Evolutionary conservation across 2,113 vertebrate genomes (phyloP).

Genomic region (Bolborhynchus lineola): DNA sequence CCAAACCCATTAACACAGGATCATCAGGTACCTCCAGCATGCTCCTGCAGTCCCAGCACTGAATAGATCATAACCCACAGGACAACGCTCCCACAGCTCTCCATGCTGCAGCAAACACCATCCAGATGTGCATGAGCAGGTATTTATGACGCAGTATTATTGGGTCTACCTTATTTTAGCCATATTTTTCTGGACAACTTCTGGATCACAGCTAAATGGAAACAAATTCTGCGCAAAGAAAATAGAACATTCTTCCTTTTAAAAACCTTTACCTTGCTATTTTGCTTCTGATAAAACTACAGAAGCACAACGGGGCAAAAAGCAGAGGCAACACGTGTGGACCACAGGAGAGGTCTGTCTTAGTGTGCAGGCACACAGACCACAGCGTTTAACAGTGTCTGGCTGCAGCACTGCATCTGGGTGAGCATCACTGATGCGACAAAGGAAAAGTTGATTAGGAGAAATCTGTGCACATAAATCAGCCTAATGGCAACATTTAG

Average conservation of each 20-base stretch:
- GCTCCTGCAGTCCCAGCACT: neutral
- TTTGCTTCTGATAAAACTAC: neutral
- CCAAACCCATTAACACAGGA: neutral
- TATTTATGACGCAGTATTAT: neutral
- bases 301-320: neutral
- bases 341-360: neutral
- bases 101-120: neutral
- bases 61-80: neutral
- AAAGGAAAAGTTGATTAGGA: neutral
- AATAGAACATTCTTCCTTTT: neutral
- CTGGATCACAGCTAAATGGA: neutral
- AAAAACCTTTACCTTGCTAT: neutral
- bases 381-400: neutral
- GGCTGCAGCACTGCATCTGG: neutral
- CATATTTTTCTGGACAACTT: neutral
- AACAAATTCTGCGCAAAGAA: neutral
- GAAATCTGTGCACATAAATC: neutral
- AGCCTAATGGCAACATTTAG: neutral
- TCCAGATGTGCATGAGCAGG: neutral
- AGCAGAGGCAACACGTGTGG: fast-evolving
- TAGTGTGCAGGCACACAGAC: neutral
- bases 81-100: neutral
- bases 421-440: neutral
- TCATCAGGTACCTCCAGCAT: neutral
- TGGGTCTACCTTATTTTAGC: neutral